Conservation (phyloP, 2,113 vertebrate genomes). For the Hydropotes inermis region DNA sequence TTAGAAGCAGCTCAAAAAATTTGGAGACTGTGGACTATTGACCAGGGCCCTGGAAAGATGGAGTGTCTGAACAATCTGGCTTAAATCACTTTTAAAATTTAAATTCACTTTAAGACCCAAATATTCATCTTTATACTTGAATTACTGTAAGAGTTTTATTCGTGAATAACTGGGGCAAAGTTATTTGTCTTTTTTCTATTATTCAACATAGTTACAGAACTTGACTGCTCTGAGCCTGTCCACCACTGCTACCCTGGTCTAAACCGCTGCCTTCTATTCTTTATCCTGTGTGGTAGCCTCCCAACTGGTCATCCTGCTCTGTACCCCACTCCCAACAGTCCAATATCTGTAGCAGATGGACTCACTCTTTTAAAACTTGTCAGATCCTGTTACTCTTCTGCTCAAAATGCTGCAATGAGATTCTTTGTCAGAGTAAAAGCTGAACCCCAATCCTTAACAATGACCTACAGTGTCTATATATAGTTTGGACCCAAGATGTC, state of each 20-base stretch:
- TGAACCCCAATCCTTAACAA: not conserved
- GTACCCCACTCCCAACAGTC: fast-evolving
- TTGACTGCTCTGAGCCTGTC: not conserved
- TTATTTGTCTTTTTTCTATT: not conserved
- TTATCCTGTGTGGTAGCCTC: not conserved
- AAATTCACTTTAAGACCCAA: not conserved
- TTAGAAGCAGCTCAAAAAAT: not conserved
- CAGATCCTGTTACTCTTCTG: not conserved
- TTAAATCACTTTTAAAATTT: slow-evolving; percentile 10
- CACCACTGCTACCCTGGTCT: fast-evolving
- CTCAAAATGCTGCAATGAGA: not conserved
- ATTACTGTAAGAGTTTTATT: not conserved
- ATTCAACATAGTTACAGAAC: not conserved
- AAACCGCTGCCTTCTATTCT: not conserved
- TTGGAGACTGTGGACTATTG: not conserved
- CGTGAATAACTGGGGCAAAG: not conserved
- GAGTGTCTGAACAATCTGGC: not conserved
- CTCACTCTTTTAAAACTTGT: not conserved
- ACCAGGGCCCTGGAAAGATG: not conserved
- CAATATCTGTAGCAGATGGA: not conserved
- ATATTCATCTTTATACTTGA: not conserved
- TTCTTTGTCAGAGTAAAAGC: not conserved
- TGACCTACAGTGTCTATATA: not conserved
- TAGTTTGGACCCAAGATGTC: not conserved
- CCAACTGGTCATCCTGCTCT: not conserved